These are phyloP conservation scores for Cyclargus thomasi DNA, from an alignment of 1,140 invertebrate genomes.

Conservation along the genomic window DNA sequence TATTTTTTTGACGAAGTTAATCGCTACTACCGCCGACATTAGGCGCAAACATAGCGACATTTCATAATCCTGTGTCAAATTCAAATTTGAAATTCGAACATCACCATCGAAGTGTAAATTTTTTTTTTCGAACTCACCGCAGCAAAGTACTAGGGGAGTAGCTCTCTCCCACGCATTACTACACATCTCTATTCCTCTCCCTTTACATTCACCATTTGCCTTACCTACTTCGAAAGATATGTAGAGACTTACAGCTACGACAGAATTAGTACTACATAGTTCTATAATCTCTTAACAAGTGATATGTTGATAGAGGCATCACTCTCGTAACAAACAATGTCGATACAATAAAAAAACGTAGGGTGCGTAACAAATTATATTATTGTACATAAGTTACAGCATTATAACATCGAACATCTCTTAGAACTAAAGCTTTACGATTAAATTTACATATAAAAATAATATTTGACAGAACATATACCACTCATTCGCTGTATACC, in stretches of 20 bases:
- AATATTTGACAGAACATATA: conserved; percentile 43
- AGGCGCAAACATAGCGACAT: too few species aligned
- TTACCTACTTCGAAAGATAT: conserved; percentile 59
- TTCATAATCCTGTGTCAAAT: too few species aligned
- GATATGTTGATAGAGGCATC: conserved; percentile 70
- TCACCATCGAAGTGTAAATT: too few species aligned
- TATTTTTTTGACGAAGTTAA: too few species aligned
- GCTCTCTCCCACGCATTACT: neutral
- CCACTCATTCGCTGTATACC: conserved; percentile 22
- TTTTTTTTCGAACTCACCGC: too few species aligned
- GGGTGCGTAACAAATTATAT: conserved; percentile 15
- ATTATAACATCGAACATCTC: conserved; percentile 46
- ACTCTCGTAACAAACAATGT: conserved; percentile 38
- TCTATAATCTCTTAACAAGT: conserved; percentile 73
- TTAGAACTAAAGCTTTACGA: conserved; percentile 58
- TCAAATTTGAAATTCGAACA: too few species aligned
- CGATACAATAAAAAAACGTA: conserved; percentile 12
- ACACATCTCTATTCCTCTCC: conserved; percentile 11
- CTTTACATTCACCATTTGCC: conserved; percentile 20
- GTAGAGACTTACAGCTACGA: conserved; percentile 65
- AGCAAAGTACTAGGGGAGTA: conserved; percentile 24
- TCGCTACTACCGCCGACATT: too few species aligned
- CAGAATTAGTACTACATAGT: conserved; percentile 63
- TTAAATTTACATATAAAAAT: conserved; percentile 64
- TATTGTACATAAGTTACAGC: conserved; percentile 32